Base-by-base conservation (phyloP, 2,113 vertebrate species). In the Scomber colias region DNA sequence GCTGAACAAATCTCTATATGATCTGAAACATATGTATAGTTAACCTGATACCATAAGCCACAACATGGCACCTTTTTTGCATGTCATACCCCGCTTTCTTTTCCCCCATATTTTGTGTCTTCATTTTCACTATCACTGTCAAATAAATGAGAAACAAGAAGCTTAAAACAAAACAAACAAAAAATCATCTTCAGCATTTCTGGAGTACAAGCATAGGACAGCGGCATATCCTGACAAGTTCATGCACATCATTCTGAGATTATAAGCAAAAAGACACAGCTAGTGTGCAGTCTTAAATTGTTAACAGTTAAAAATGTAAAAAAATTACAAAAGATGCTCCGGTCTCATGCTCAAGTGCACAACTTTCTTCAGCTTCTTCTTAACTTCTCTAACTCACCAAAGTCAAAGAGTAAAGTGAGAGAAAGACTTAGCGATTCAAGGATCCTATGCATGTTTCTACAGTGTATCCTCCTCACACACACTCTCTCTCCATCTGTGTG, bases 331-430 rank as follows among this genome's bases (percentile, higher is more conserved):
- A 57, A 45, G 15, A n/a, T 12, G 17, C 8, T 12, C 3, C 49
- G 35, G 35, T 54, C 27, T 30, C 19, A n/a, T 59, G 31, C 14
- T 61, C 35, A 46, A 71, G 30, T 73, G 49, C 12, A 35, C 17
- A 60, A 46, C 56, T 85, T 81, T 73, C 66, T 77, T 27, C 44
- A 21, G 44, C 31, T 66, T 74, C 46, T 71, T 74, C 60, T 45
- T 71, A 71, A 66, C 46, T 77, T 81, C 51, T 79, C 69, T 19
- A 88, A 92, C 89, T 92, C 91, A 76, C 60, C 86, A 94, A 95
- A 92, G 92, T 94, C 85, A 93, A 89, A 91, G 81, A 88, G 82
- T 83, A 87, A 80, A 85, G 75, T 81, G 65, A 59, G 84, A 51
- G 77, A 88, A 87, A 79, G 75, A 75, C 88, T 89, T 76, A 73